Conservation (phyloP, 2,888 invertebrate genomes). For the Cephalotes varians region DNA sequence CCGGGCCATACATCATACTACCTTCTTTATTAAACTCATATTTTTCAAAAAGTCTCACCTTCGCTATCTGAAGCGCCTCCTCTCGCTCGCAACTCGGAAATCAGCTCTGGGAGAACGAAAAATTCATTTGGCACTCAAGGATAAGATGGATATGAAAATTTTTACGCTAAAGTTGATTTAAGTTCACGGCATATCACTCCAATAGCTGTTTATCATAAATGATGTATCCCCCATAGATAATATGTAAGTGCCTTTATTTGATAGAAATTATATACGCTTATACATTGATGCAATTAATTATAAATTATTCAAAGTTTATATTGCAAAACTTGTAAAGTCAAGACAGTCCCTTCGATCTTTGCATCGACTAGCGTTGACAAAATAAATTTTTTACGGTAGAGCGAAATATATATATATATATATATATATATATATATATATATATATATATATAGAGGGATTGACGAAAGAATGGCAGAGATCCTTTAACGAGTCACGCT, state of each 20-base stretch:
- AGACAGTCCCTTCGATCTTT: background rate
- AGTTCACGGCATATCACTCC: slow-evolving; percentile 62
- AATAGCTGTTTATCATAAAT: slow-evolving; percentile 61
- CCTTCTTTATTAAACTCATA: slow-evolving; percentile 85
- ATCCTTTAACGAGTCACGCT: slow-evolving; percentile 61
- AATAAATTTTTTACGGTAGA: slow-evolving; percentile 46
- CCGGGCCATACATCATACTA: slow-evolving; percentile 83
- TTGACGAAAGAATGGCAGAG: slow-evolving; percentile 42
- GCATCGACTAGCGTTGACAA: background rate
- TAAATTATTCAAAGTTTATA: background rate
- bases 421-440: background rate
- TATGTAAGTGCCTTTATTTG: slow-evolving; percentile 46
- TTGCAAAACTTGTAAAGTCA: background rate
- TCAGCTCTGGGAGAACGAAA: slow-evolving; percentile 72
- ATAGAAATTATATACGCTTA: background rate
- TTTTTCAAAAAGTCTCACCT: slow-evolving; percentile 81
- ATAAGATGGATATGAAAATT: slow-evolving; percentile 73
- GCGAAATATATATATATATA: background rate
- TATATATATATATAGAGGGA: background rate
- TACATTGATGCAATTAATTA: background rate
- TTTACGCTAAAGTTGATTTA: slow-evolving; percentile 68
- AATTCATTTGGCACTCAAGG: slow-evolving; percentile 72
- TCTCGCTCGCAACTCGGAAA: slow-evolving; percentile 74
- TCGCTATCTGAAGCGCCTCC: slow-evolving; percentile 69
- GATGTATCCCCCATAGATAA: slow-evolving; percentile 55